A percentile compares a stretch with the other conserved stretches of the same genome.
Evolutionary conservation across 2,888 invertebrate genomes (phyloP).

Genomic region (Caenorhabditis macrosperma): DNA sequence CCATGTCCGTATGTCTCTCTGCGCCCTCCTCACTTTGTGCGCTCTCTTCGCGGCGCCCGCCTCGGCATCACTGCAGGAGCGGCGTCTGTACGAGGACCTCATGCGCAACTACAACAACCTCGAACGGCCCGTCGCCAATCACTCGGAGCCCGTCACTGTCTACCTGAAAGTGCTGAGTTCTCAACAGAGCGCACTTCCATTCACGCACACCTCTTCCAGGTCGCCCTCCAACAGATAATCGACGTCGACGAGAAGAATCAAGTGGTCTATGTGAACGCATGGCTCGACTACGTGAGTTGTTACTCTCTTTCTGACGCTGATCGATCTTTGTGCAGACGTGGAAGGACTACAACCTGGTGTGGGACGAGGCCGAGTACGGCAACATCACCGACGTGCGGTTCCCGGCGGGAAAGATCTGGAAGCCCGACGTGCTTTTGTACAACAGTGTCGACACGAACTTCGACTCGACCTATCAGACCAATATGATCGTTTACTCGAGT

Average conservation of each 20-base stretch:
- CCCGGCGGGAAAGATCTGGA: slow-evolving; percentile 79
- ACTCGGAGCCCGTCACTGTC: slow-evolving; percentile 76
- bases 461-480: slow-evolving; percentile 82
- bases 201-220: slow-evolving; percentile 59
- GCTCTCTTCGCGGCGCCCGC: slow-evolving; percentile 31
- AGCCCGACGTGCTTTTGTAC: slow-evolving; percentile 76
- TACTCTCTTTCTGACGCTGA: too few species aligned
- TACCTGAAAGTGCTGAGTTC: slow-evolving; percentile 65
- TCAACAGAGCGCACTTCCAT: neutral
- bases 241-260: slow-evolving; percentile 80
- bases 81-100: slow-evolving; percentile 76
- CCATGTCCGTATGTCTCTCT: slow-evolving; percentile 59
- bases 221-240: slow-evolving; percentile 79
- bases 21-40: slow-evolving; percentile 38
- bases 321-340: slow-evolving; percentile 73
- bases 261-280: slow-evolving; percentile 77
- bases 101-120: slow-evolving; percentile 77
- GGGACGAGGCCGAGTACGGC: slow-evolving; percentile 78
- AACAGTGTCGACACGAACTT: slow-evolving; percentile 82
- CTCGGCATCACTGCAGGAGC: slow-evolving; percentile 63
- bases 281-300: slow-evolving; percentile 75
- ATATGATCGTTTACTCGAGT: slow-evolving; percentile 88
- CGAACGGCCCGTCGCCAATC: slow-evolving; percentile 78
- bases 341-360: slow-evolving; percentile 79
- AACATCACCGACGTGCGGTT: slow-evolving; percentile 79